phyloP scores from a whole-genome alignment of 2,888 invertebrate species.

The Plutella xylostella region DNA sequence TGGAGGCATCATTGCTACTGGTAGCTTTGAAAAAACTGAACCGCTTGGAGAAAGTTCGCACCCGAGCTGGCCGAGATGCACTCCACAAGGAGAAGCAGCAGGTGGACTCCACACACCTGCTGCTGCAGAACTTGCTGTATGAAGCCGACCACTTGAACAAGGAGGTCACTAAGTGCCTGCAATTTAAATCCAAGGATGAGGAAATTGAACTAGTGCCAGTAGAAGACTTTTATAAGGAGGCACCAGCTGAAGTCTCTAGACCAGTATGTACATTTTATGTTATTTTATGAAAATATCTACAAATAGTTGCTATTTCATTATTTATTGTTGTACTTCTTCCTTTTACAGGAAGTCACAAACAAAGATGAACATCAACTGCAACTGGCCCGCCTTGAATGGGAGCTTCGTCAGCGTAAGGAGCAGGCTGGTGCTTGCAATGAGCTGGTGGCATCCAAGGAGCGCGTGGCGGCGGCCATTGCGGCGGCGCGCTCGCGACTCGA shows the following conservation, averaged over 20 bases:
- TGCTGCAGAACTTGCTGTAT: conserved; percentile 92
- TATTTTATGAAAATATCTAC: no score
- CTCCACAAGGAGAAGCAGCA: conserved; percentile 86
- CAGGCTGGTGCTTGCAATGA: conserved; percentile 81
- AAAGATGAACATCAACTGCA: conserved; percentile 82
- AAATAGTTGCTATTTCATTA: not conserved
- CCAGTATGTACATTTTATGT: conserved; percentile 68
- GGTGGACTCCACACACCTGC: conserved; percentile 90
- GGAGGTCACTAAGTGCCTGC: conserved; percentile 94
- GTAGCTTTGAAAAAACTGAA: conserved; percentile 91
- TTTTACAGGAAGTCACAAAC: conserved; percentile 72
- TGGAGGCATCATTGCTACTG: conserved; percentile 80
- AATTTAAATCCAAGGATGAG: conserved; percentile 96
- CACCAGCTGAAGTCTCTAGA: conserved; percentile 76
- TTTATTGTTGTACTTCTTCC: conserved; percentile 3
- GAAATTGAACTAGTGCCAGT: conserved; percentile 88
- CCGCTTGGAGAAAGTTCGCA: conserved; percentile 88
- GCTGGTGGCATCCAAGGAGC: conserved; percentile 81
- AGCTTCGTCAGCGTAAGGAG: conserved; percentile 87
- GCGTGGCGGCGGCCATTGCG: conserved; percentile 79
- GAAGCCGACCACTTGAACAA: conserved; percentile 94
- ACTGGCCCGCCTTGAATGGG: conserved; percentile 91
- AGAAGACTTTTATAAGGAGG: conserved; percentile 85
- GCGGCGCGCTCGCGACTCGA: conserved; percentile 81
- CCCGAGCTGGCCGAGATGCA: conserved; percentile 84